Evolutionary conservation across 2,888 invertebrate genomes (phyloP), one percentile per base, ranked within the genome.

Genomic region (Habrosyne pyritoides): DNA sequence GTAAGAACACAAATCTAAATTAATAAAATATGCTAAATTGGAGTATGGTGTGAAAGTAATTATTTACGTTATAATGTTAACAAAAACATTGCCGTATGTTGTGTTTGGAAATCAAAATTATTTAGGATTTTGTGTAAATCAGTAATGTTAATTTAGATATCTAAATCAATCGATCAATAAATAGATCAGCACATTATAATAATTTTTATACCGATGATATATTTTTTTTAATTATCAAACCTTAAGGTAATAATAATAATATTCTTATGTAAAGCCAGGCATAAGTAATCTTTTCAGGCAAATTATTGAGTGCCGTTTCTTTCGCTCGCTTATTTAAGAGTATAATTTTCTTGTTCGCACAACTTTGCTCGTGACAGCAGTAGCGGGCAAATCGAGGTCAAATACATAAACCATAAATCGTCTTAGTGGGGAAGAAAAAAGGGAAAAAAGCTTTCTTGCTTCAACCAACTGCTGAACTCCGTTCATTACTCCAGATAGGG

Each of bases 331-430:
- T 78, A 75, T 75, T 79, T 65, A 68, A 61, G 53, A 69, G 66
- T 56, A 69, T 72, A 81, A 80, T 80, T 81, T 83, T 83, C 77
- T 80, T 74, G 73, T 81, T 79, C 78, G 69, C 73, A 77, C 73
- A 76, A 83, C 75, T 82, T 83, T 77, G 76, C 81, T 83, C 82
- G 76, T 78, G 83, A 80, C 81, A 76, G 71, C 70, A 73, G 73
- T 71, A 61, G 58, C 64, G 77, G 76, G 73, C 68, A 73, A 63
- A 72, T 74, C 81, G 84, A 86, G 87, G 87, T 85, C 86, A 83
- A 84, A 85, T 77, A 86, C 79, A 86, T 84, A 84, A 86, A 80
- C 84, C 77, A 85, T 87, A 87, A 87, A 87, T 87, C 77, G 79
- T 79, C 78, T 79, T 75, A 73, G 75, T 79, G 64, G 72, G 75